These are phyloP conservation scores for Caenorhabditis parvicauda DNA, from an alignment of 2,888 invertebrate species.

Conservation along the genomic window DNA sequence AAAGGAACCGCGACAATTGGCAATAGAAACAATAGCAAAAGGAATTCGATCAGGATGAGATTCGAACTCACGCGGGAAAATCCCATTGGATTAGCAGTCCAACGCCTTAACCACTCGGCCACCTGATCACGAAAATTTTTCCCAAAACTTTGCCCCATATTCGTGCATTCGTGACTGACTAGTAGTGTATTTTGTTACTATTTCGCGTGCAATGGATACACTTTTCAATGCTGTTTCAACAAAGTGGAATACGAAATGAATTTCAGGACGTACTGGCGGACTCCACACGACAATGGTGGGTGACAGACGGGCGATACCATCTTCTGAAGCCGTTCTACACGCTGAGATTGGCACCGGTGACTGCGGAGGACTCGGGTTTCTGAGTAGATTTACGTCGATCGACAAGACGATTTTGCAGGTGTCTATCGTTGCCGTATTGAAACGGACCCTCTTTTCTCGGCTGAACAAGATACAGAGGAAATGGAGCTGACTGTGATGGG, in stretches of 20 bases:
- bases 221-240: not conserved
- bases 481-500: conserved; percentile 54
- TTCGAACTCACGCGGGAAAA: conserved; percentile 59
- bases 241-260: not conserved
- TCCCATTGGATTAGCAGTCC: conserved; percentile 60
- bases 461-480: conserved; percentile 31
- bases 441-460: conserved; percentile 58
- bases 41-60: conserved; percentile 49
- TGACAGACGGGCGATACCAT: conserved; percentile 49
- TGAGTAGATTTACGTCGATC: not conserved
- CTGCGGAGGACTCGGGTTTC: conserved; percentile 49
- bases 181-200: not conserved
- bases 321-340: conserved; percentile 56
- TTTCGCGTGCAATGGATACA: too few relatives aligned
- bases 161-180: too few relatives aligned
- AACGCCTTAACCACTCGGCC: conserved; percentile 60
- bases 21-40: too few relatives aligned
- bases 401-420: not conserved
- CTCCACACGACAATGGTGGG: conserved; percentile 59
- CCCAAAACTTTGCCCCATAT: too few relatives aligned
- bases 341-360: conserved; percentile 46
- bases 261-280: conserved; percentile 46
- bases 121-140: conserved; percentile 49
- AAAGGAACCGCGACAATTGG: too few relatives aligned
- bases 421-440: conserved; percentile 51